Evolutionary conservation across 2,113 vertebrate genomes (phyloP), one percentile per base, ranked within the genome.

Genomic region (Bucco capensis): DNA sequence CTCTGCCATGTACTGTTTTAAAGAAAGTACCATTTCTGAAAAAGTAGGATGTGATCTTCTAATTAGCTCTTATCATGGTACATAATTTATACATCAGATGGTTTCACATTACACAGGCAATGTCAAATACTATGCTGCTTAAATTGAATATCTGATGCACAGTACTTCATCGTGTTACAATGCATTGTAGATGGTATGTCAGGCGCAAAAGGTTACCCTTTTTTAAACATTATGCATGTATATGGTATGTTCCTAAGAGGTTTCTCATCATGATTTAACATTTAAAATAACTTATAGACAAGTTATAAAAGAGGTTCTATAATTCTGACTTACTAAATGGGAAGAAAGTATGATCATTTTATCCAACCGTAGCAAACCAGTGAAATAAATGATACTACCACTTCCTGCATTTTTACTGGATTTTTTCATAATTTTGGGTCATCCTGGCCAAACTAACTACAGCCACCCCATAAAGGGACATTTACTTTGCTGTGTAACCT

Each of bases 391-490:
- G 0, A 31, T 35, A 69, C 27, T 65, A 49, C 13, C 5, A 22
- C 4, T 67, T 8, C 12, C 3, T 22, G 33, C 0, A 3, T 28
- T 2, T 58, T 49, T 38, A 3, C 47, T 50, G 46, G 10, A 19
- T 61, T 56, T 51, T 42, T 10, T 5, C 1, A 23, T 19, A 27
- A 22, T 56, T 65, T 61, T 28, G 61, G 11, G 8, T 69, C n/a
- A 19, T 44, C 7, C 25, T 87, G 10, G 13, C 10, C 25, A 53
- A 57, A 46, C 0, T 75, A 78, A 31, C 11, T 42, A 8, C 10
- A 42, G 22, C 37, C 28, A 37, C 7, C 3, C 8, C 8, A 23
- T 54, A 64, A 88, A 27, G 22, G 18, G 5, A n/a, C 10, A 74
- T 77, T 24, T 70, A 23, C 8, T 82, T 86, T 71, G 5, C 37